Evolutionary conservation across 2,888 invertebrate genomes (phyloP).

Genomic region (Coelinius sp.): DNA sequence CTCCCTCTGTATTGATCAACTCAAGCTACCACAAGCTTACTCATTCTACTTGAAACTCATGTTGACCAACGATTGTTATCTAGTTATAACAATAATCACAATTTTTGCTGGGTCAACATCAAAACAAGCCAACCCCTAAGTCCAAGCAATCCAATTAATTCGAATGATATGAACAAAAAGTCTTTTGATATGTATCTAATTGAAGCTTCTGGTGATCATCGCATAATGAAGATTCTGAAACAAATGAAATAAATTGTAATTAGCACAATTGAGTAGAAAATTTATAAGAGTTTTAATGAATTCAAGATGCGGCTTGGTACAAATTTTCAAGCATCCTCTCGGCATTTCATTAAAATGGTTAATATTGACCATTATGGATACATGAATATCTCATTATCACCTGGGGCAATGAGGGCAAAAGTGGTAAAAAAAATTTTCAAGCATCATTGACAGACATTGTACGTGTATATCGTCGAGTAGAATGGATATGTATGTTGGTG

Average conservation of each 20-base stretch:
- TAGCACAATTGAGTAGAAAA: too few species aligned
- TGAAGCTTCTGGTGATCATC: too few species aligned
- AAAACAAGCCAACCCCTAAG: too few species aligned
- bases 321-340: background rate
- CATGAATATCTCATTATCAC: background rate
- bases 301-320: background rate
- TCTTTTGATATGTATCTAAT: background rate
- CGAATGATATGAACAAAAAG: background rate
- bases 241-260: too few species aligned
- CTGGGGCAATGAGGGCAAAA: background rate
- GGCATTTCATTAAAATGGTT: background rate
- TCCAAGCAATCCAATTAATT: too few species aligned
- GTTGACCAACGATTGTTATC: background rate
- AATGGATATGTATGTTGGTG: slow-evolving; percentile 13
- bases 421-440: background rate
- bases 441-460: background rate
- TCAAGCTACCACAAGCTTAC: background rate
- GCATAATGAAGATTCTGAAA: too few species aligned
- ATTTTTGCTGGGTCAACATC: too few species aligned
- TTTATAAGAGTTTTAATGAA: background rate
- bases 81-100: slow-evolving; percentile 1
- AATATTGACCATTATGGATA: background rate
- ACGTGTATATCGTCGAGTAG: background rate
- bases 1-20: background rate
- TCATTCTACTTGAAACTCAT: background rate